Conservation (phyloP, 2,888 invertebrate species). For the Apodemia hepburni region DNA sequence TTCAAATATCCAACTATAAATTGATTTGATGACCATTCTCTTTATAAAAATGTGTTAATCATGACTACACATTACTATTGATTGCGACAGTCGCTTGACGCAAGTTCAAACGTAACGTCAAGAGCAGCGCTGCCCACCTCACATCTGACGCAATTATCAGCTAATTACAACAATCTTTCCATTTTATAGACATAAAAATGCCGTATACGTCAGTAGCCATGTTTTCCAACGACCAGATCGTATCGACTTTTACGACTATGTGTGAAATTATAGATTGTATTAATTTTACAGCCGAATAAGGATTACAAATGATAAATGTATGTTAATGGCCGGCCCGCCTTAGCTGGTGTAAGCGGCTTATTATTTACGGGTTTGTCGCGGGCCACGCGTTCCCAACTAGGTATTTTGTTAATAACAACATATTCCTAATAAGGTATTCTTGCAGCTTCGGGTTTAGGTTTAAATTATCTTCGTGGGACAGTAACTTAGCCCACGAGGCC, state of each 20-base stretch:
- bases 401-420: neutral
- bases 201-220: conserved; percentile 13
- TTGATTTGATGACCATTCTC: no score
- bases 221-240: conserved; percentile 8
- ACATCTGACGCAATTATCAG: neutral
- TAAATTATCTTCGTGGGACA: neutral
- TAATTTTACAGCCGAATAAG: conserved; percentile 13
- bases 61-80: no score
- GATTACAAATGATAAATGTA: conserved; percentile 13
- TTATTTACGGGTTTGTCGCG: neutral
- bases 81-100: neutral
- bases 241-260: conserved; percentile 8
- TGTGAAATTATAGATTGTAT: conserved; percentile 12
- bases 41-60: no score
- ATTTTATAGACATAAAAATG: conserved; percentile 1
- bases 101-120: no score
- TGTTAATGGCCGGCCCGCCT: conserved; percentile 3
- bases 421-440: neutral
- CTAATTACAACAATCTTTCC: conserved; percentile 3
- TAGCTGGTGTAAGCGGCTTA: conserved; percentile 6
- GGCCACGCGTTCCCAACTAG: neutral
- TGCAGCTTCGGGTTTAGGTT: neutral
- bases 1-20: no score
- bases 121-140: no score
- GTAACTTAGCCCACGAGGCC: no score